Base-by-base conservation (phyloP, 2,797 vertebrate species). In the Enteromius treurensis region DNA sequence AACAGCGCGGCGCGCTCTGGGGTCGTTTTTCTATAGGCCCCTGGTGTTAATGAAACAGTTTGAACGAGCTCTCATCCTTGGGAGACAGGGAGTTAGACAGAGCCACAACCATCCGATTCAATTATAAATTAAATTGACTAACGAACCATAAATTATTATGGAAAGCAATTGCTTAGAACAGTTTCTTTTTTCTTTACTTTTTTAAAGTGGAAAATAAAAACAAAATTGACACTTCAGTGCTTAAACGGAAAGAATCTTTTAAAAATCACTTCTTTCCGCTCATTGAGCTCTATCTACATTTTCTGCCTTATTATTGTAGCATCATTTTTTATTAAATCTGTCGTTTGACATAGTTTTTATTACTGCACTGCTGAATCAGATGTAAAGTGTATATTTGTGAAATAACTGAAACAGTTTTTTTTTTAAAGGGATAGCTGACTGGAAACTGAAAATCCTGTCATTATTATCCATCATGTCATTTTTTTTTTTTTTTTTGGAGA, bases 81-180 rank as follows among this genome's bases (percentile, higher is more conserved):
- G 92, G 93, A 96, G 94, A 95, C 94, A 23, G 75, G 29, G 58
- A 94, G 94, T 95, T 95, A 95, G 93, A 94, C 93, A 91, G 95
- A 95, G 95, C 95, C 95, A 96, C 95, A 96, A 95, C 95, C 94
- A 96, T 96, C 95, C 93, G 94, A 96, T 96, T 96, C 95, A 96
- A 96, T 95, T 96, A 96, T 95, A 95, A 96, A 96, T 96, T 96
- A 96, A 95, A 95, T 95, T 96, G 95, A 95, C 95, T 96, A 96
- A 96, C 94, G 95, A 96, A 96, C 95, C 95, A 93, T 96, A 95
- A 95, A 95, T 96, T 95, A 96, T 96, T 96, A 96, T 95, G 95
- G 93, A 95, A 96, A 95, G 95, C 95, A 96, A 96, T 96, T 96
- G 95, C 95, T 96, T 95, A 96, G 93, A 96, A 95, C 94, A 5